Evolutionary conservation across 1,140 invertebrate species (phyloP).

Genomic region (Phortica variegata): DNA sequence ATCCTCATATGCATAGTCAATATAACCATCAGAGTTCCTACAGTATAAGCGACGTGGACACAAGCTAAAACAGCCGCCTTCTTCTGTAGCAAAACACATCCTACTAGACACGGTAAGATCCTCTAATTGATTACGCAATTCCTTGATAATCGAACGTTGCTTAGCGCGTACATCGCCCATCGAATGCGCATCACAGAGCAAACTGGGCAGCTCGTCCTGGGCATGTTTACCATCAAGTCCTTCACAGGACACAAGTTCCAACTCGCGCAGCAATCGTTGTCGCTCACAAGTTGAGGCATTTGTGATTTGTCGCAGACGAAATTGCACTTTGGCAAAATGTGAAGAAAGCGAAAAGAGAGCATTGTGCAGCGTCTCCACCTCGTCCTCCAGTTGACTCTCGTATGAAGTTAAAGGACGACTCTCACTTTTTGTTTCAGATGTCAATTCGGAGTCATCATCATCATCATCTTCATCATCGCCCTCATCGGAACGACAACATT

Average conservation of each 20-base stretch:
- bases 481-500: too few species aligned
- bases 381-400: conserved; percentile 31
- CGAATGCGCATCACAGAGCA: conserved; percentile 14
- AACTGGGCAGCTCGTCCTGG: conserved; percentile 9
- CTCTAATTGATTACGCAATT: conserved; percentile 16
- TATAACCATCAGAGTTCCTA: background rate
- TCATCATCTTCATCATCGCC: too few species aligned
- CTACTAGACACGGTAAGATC: conserved; percentile 3
- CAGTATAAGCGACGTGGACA: background rate
- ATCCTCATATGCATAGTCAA: background rate
- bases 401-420: conserved; percentile 34
- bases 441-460: too few species aligned
- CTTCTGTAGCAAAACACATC: conserved; percentile 7
- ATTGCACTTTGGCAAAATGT: conserved; percentile 39
- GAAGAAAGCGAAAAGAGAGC: conserved; percentile 32
- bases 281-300: conserved; percentile 17
- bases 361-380: conserved; percentile 35
- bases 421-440: too few species aligned
- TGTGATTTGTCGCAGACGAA: conserved; percentile 35
- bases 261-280: conserved; percentile 20
- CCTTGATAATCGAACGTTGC: conserved; percentile 22
- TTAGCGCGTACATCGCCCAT: conserved; percentile 20
- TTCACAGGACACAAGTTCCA: conserved; percentile 19
- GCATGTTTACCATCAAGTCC: conserved; percentile 11
- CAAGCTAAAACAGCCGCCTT: conserved; percentile 2